A percentile compares a stretch with the other conserved stretches of the same genome.
phyloP scores from a whole-genome alignment of 2,113 vertebrate genomes.

The Gopherus evgoodei region DNA sequence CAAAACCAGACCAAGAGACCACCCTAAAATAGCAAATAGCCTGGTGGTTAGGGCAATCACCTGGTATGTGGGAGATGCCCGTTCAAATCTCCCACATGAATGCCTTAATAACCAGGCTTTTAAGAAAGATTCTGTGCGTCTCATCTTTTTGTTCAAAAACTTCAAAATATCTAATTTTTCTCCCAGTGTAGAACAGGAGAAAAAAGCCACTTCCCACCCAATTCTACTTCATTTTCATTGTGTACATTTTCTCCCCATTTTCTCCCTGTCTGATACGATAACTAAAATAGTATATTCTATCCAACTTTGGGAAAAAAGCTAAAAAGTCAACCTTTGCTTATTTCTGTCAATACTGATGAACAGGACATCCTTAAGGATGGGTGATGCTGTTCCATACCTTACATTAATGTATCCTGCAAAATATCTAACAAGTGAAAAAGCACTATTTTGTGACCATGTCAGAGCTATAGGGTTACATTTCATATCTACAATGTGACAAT shows the following conservation, averaged over 20 bases:
- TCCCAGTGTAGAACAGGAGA: too few species aligned
- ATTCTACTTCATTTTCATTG: too few species aligned
- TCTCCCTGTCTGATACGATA: too few species aligned
- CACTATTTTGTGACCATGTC: neutral
- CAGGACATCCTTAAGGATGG: neutral
- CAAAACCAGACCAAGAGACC: neutral
- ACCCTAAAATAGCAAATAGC: neutral
- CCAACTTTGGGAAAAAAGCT: too few species aligned
- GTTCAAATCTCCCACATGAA: neutral
- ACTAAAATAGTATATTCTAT: too few species aligned
- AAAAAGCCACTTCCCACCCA: too few species aligned
- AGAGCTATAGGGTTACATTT: neutral
- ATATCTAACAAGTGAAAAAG: neutral
- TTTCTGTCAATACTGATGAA: too few species aligned
- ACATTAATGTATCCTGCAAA: neutral
- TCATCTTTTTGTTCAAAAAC: neutral
- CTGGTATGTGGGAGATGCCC: neutral
- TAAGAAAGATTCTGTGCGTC: too few species aligned
- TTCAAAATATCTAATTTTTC: too few species aligned
- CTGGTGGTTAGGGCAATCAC: neutral
- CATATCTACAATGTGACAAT: neutral
- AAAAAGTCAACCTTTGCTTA: too few species aligned
- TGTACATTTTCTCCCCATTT: too few species aligned
- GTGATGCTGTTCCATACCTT: neutral
- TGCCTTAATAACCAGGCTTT: neutral